Evolutionary conservation across 2,113 vertebrate genomes (phyloP).

Genomic region (Fregetta grallaria): DNA sequence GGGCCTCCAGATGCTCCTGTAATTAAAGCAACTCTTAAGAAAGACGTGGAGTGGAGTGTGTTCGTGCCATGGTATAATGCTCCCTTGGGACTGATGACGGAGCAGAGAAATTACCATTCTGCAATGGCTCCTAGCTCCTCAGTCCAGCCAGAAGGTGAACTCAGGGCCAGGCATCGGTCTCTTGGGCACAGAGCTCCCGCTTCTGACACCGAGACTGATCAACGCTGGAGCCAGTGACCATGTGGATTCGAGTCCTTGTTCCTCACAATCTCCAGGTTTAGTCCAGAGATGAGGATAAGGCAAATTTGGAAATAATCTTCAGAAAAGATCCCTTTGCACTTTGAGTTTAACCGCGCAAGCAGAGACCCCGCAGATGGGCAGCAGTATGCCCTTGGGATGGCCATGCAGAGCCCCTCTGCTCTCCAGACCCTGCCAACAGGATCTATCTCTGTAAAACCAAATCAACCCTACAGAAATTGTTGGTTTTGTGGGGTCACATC

Average conservation of each 20-base stretch:
- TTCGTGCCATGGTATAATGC: accelerated
- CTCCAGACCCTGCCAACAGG: background rate
- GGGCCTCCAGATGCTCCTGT: background rate
- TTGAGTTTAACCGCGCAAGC: background rate
- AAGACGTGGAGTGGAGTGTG: background rate
- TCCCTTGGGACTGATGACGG: background rate
- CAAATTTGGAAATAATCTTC: background rate
- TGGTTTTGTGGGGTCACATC: background rate
- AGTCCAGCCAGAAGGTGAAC: background rate
- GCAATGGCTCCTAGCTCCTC: background rate
- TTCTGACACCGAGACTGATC: background rate
- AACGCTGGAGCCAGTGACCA: accelerated
- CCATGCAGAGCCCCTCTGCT: accelerated
- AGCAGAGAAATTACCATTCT: background rate
- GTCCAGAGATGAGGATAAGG: background rate
- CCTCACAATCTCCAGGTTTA: background rate
- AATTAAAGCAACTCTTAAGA: background rate
- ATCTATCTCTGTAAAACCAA: background rate
- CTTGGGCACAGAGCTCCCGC: background rate
- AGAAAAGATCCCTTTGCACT: background rate
- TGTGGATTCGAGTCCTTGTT: accelerated
- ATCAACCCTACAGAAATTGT: background rate
- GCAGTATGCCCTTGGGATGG: background rate
- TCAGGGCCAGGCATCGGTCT: background rate
- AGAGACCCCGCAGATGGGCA: accelerated